Evolutionary conservation across 2,888 invertebrate genomes (phyloP).

Genomic region (Gerosis bhagava): DNA sequence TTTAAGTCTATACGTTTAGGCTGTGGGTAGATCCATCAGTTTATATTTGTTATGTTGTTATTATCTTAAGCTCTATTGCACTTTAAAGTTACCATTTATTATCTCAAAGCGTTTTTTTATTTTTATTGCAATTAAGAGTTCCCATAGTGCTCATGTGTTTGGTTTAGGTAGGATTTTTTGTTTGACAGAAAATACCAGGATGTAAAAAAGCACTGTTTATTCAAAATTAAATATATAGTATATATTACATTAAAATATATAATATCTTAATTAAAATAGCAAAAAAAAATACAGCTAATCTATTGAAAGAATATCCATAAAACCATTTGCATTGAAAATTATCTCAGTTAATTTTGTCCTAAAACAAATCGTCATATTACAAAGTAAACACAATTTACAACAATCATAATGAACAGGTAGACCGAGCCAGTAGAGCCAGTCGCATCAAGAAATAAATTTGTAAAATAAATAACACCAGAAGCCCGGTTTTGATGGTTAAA

Average conservation of each 20-base stretch:
- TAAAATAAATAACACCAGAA: constrained; percentile 19
- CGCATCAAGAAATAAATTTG: constrained; percentile 29
- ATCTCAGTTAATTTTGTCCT: constrained; percentile 68
- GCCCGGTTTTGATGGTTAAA: constrained; percentile 18
- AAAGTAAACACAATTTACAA: constrained; percentile 61
- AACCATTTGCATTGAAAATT: constrained; percentile 62
- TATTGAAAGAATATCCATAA: constrained; percentile 74
- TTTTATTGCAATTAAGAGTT: too few species aligned
- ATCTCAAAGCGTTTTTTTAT: too few species aligned
- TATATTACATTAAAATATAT: constrained; percentile 80
- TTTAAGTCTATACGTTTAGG: too few species aligned
- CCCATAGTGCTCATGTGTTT: too few species aligned
- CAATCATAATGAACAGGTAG: constrained; percentile 62
- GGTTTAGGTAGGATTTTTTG: too few species aligned
- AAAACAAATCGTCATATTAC: constrained; percentile 57
- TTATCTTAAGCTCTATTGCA: too few species aligned
- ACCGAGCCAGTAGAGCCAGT: constrained; percentile 29
- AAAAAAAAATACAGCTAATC: constrained; percentile 77
- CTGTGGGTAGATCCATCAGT: too few species aligned
- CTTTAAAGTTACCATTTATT: too few species aligned
- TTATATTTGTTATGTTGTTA: too few species aligned
- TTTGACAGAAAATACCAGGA: constrained; percentile 15
- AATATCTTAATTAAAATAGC: constrained; percentile 76
- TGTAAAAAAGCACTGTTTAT: constrained; percentile 79
- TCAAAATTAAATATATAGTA: constrained; percentile 75